Conservation (phyloP, 2,797 vertebrate genomes). For the Xenops minutus region DNA sequence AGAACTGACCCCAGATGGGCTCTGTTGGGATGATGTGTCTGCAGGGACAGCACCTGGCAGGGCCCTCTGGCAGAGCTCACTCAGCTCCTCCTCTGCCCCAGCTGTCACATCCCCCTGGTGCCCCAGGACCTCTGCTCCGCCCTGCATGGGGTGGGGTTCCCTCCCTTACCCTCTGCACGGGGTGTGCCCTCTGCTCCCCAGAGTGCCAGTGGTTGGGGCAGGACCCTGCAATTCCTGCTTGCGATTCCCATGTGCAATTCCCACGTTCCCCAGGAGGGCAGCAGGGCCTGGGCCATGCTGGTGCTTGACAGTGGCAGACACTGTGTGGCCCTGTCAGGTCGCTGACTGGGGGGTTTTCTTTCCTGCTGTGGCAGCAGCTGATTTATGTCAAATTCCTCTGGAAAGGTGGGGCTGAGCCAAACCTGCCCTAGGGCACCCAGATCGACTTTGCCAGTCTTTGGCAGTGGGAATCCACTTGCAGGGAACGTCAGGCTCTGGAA, state of each 20-base stretch:
- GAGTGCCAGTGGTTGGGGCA: not conserved
- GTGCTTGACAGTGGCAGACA: rapidly evolving
- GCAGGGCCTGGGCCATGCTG: not conserved
- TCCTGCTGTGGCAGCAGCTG: not conserved
- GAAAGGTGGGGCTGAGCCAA: rapidly evolving
- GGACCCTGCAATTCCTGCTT: not conserved
- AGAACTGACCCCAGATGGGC: rapidly evolving
- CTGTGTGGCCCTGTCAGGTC: not conserved
- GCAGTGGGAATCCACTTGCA: rapidly evolving
- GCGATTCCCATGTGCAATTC: not conserved
- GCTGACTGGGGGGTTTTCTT: rapidly evolving
- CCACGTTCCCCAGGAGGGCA: not conserved
- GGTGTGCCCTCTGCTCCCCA: not conserved
- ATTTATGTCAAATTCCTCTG: not conserved
- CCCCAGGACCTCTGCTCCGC: no score
- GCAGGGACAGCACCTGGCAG: rapidly evolving
- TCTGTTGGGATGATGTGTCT: rapidly evolving
- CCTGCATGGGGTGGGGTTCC: not conserved
- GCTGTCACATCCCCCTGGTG: rapidly evolving
- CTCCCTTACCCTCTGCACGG: rapidly evolving
- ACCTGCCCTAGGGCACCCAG: not conserved
- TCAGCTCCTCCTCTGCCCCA: rapidly evolving
- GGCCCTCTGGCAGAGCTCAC: rapidly evolving
- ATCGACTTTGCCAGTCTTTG: not conserved
- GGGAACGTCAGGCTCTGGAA: not conserved